Evolutionary conservation across 1,140 invertebrate genomes (phyloP).

Genomic region (Eumaeus atala): DNA sequence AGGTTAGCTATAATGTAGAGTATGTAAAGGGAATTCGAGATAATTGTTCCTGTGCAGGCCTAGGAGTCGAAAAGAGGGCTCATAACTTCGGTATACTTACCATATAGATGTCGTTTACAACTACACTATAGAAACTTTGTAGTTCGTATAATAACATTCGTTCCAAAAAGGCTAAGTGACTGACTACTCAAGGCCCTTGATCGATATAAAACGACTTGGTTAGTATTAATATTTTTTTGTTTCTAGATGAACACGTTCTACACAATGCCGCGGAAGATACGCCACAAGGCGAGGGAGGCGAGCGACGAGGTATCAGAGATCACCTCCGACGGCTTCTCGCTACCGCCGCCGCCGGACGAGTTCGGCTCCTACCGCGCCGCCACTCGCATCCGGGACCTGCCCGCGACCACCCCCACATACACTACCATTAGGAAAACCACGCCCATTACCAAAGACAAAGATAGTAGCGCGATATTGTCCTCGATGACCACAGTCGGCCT

Average conservation of each 20-base stretch:
- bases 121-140: no score
- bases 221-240: no score
- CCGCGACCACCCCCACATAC: constrained; percentile 46
- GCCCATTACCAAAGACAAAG: constrained; percentile 42
- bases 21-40: no score
- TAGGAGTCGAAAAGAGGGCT: no score
- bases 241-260: constrained; percentile 67
- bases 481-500: constrained; percentile 62
- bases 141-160: no score
- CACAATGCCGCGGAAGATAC: constrained; percentile 63
- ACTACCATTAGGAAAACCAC: constrained; percentile 45
- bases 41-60: no score
- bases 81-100: no score
- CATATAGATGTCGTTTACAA: no score
- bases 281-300: constrained; percentile 52
- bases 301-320: constrained; percentile 61
- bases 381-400: constrained; percentile 52
- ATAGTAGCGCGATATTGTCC: constrained; percentile 42
- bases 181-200: no score
- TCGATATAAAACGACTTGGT: no score
- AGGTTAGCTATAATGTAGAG: no score
- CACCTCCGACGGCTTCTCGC: constrained; percentile 60
- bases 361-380: constrained; percentile 55
- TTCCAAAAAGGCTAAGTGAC: no score
- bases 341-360: constrained; percentile 64